These are phyloP conservation scores for Hyppa rectilinea DNA, from an alignment of 2,888 invertebrate genomes.

Conservation along the genomic window DNA sequence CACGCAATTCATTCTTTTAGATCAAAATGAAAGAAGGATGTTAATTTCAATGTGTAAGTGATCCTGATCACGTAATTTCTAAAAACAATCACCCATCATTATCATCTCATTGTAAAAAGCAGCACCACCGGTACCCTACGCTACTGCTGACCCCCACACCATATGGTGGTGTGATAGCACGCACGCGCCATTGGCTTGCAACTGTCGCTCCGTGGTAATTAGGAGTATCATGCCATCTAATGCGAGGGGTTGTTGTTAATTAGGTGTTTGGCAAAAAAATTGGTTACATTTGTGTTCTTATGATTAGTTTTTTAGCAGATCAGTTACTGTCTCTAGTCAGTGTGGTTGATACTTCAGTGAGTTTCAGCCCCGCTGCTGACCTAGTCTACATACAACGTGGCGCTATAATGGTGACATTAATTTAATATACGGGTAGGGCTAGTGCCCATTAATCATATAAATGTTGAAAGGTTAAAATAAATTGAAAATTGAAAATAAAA, in stretches of 20 bases:
- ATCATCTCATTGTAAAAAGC: slow-evolving; percentile 30
- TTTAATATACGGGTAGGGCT: too few relatives aligned
- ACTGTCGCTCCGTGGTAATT: slow-evolving; percentile 59
- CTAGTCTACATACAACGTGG: too few relatives aligned
- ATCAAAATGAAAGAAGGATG: too few relatives aligned
- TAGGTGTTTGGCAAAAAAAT: slow-evolving; percentile 37
- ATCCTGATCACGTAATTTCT: neutral
- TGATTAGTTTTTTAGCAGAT: neutral
- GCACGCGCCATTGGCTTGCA: slow-evolving; percentile 61
- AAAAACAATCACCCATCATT: slow-evolving; percentile 28
- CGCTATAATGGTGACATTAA: too few relatives aligned
- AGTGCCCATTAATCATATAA: too few relatives aligned
- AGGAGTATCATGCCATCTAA: slow-evolving; percentile 44
- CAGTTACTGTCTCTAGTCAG: neutral
- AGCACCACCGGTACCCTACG: slow-evolving; percentile 24
- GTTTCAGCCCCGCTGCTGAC: too few relatives aligned
- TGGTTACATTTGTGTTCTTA: neutral
- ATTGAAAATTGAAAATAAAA: too few relatives aligned
- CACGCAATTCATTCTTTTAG: too few relatives aligned
- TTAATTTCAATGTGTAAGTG: slow-evolving; percentile 1
- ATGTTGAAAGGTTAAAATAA: too few relatives aligned
- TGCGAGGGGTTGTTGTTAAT: slow-evolving; percentile 33
- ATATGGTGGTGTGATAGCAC: slow-evolving; percentile 61
- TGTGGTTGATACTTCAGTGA: too few relatives aligned
- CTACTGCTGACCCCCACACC: slow-evolving; percentile 41